Evolutionary conservation across 2,113 vertebrate genomes (phyloP).

Genomic region (Nipponia nippon): DNA sequence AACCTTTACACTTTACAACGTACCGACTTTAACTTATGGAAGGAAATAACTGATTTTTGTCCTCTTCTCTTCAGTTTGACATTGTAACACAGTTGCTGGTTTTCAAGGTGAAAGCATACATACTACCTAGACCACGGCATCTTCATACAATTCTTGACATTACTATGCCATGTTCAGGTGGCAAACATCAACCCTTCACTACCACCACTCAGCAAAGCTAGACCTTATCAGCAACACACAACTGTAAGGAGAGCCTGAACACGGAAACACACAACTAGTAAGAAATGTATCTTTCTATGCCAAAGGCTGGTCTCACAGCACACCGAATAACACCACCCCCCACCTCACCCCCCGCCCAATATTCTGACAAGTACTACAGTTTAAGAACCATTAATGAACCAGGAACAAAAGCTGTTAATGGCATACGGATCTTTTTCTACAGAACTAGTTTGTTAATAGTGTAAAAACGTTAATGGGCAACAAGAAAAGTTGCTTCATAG

Average conservation of each 20-base stretch:
- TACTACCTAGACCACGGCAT: not conserved
- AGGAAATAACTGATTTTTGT: not conserved
- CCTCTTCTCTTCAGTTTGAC: not conserved
- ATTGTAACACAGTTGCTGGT: not conserved
- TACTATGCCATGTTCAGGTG: not conserved
- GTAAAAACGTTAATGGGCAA: not conserved
- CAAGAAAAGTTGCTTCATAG: not conserved
- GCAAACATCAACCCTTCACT: not conserved
- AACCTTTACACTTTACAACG: not conserved
- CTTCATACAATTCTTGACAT: not conserved
- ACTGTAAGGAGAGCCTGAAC: not conserved
- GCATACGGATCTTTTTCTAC: not conserved
- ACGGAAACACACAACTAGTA: not conserved
- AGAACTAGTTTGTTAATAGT: not conserved
- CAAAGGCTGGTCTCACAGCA: not conserved
- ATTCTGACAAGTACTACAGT: not conserved
- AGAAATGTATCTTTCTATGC: accelerated
- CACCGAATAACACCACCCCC: not conserved
- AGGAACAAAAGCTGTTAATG: not conserved
- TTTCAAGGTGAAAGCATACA: not conserved
- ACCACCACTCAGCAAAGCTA: not conserved
- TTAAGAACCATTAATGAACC: not conserved
- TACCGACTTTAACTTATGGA: not conserved
- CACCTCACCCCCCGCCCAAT: accelerated
- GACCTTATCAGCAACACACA: not conserved